Base-by-base conservation (phyloP, 1,140 invertebrate genomes). In the Patella vulgata region DNA sequence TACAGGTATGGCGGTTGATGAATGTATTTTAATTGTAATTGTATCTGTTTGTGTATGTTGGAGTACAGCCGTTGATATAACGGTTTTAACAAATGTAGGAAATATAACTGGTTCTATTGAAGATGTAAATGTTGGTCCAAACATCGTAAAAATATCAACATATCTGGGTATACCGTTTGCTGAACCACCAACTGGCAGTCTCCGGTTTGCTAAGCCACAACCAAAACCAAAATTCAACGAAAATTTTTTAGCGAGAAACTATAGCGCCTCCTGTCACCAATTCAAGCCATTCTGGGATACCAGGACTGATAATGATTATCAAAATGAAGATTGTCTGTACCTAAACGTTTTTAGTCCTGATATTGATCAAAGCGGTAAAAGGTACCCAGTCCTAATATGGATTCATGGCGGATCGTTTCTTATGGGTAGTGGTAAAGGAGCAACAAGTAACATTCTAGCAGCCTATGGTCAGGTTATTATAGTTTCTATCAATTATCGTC, bases 381-480 rank as follows among this genome's bases (percentile, higher is more conserved):
- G n/a, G n/a, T n/a, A n/a, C n/a, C 44, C 55, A 6, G 55, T 58
- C 19, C 9, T 58, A 3, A 44, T 58, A 17, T 58, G 55, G 55
- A 58, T 58, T 31, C 55, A 58, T 44, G 55, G 55, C 6, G 55
- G 55, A 1, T 44, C 42, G 6, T 44, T 44, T 11, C n/a, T 19
- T n/a, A 8, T 23, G 9, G 42, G 42, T 23, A 23, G 42, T 44
- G 42, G n/a, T 44, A n/a, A n/a, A 8, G n/a, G n/a, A 23, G n/a
- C n/a, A 6, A 23, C n/a, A 5, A n/a, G n/a, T n/a, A 2, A 2
- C 3, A 66, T 46, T 23, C 84, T 98, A 25, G 93, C 93, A 0
- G 90, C 92, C n/a, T 59, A 69, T 28, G 71, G 65, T 27, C 91
- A 96, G 72, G 88, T 97, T 12, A 92, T 98, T 36, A 86, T 97